A percentile compares a stretch with the other conserved stretches of the same genome.
Conservation (phyloP, 2,113 vertebrate species). For the Elaphurus davidianus region DNA sequence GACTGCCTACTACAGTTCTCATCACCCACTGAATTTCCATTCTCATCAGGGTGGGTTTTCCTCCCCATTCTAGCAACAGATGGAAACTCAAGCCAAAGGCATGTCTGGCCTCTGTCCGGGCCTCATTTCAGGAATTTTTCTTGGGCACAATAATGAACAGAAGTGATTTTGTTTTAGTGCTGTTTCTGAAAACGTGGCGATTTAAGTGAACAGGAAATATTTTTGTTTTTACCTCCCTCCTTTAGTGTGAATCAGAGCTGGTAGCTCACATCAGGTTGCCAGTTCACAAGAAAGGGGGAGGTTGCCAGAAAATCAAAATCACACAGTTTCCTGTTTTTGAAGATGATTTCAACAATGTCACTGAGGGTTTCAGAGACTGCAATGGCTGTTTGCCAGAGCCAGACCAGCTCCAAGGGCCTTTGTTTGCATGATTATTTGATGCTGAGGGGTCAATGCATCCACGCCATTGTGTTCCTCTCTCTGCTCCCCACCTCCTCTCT, state of each 20-base stretch:
- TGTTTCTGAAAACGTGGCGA: not conserved
- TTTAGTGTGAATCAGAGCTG: slow-evolving; percentile 31
- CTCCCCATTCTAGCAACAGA: not conserved
- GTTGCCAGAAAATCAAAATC: slow-evolving; percentile 64
- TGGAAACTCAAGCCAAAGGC: not conserved
- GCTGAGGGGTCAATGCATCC: not conserved
- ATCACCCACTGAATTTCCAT: not conserved
- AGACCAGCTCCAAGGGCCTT: not conserved
- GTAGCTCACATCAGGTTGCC: slow-evolving; percentile 16
- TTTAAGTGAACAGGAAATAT: slow-evolving; percentile 42
- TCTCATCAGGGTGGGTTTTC: not conserved
- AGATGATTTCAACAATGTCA: slow-evolving; percentile 68
- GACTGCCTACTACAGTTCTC: not conserved
- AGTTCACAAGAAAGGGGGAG: slow-evolving; percentile 62
- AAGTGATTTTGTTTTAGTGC: not conserved
- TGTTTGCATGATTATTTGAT: not conserved
- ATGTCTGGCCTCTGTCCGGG: not conserved
- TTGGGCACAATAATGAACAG: not conserved
- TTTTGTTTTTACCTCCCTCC: slow-evolving; percentile 29
- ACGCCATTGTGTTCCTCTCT: not conserved
- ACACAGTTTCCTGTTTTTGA: slow-evolving; percentile 73
- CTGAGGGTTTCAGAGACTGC: slow-evolving; percentile 60
- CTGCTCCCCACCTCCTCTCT: not conserved
- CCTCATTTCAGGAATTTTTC: not conserved
- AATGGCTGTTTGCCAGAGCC: not conserved